A percentile compares a stretch with the other conserved stretches of the same genome.
Conservation (phyloP, 2,888 invertebrate genomes). For the Ctena decussata region DNA sequence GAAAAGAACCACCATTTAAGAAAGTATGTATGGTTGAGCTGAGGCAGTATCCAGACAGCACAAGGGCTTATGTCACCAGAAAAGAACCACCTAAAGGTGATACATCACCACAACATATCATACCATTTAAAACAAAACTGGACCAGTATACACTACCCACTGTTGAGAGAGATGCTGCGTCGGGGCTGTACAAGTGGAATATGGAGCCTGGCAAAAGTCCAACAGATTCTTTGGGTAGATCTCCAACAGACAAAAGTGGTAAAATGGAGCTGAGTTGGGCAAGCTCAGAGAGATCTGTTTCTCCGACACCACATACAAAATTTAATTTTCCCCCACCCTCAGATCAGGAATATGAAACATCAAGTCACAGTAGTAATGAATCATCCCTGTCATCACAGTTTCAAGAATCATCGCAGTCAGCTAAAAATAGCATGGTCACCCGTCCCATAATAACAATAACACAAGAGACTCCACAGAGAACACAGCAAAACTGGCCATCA, state of each 20-base stretch:
- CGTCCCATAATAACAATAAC: slow-evolving; percentile 98
- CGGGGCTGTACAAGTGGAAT: slow-evolving; percentile 36
- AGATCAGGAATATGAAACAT: slow-evolving; percentile 78
- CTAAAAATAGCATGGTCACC: slow-evolving; percentile 54
- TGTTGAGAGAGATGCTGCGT: slow-evolving; percentile 48
- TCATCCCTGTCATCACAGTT: slow-evolving; percentile 77
- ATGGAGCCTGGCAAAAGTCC: slow-evolving; percentile 11
- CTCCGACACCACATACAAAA: slow-evolving; percentile 94
- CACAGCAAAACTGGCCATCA: slow-evolving; percentile 45
- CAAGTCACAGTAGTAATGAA: slow-evolving; percentile 78
- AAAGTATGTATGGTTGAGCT: slow-evolving; percentile 96
- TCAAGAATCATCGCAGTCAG: slow-evolving; percentile 57
- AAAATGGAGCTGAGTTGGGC: slow-evolving; percentile 62
- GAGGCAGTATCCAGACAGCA: slow-evolving; percentile 94
- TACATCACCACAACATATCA: slow-evolving; percentile 45
- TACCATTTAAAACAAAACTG: slow-evolving; percentile 57
- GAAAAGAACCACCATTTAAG: slow-evolving; percentile 85
- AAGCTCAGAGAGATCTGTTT: slow-evolving; percentile 96
- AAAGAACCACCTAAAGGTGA: slow-evolving; percentile 44
- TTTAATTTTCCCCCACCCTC: slow-evolving; percentile 58
- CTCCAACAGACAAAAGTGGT: slow-evolving; percentile 35
- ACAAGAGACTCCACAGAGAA: slow-evolving; percentile 58
- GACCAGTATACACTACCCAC: slow-evolving; percentile 51
- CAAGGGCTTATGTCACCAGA: slow-evolving; percentile 52
- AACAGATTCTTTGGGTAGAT: slow-evolving; percentile 35